Evolutionary conservation across 2,113 vertebrate species (phyloP).

Genomic region (Hucho hucho): DNA sequence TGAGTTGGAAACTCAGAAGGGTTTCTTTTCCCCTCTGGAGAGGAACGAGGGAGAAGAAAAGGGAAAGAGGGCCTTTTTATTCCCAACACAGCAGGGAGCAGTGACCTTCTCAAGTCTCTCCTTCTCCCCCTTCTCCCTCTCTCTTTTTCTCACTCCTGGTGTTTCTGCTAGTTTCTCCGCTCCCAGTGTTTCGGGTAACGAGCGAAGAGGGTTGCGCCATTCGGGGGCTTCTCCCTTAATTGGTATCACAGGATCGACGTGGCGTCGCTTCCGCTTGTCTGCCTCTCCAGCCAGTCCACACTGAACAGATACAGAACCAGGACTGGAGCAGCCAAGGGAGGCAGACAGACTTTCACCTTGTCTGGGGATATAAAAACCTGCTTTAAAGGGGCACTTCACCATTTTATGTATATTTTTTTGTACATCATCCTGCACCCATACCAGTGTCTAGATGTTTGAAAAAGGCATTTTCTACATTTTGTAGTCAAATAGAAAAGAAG

Average conservation of each 20-base stretch:
- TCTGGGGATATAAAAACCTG: neutral
- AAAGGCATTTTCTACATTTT: too few species aligned
- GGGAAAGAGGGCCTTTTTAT: too few species aligned
- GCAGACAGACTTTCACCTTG: neutral
- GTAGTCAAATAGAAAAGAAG: too few species aligned
- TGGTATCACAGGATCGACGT: conserved; percentile 7
- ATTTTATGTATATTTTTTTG: too few species aligned
- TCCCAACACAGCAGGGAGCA: conserved; percentile 24
- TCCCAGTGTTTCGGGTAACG: neutral
- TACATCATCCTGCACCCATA: too few species aligned
- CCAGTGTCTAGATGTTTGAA: too few species aligned
- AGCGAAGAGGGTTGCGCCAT: neutral
- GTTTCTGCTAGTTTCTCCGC: neutral
- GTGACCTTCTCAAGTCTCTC: conserved; percentile 33
- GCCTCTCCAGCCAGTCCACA: conserved; percentile 4
- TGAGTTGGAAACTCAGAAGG: too few species aligned
- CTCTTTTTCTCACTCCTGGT: neutral
- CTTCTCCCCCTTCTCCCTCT: conserved; percentile 9
- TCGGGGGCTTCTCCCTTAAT: conserved; percentile 33
- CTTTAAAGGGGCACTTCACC: too few species aligned
- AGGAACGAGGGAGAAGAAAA: too few species aligned
- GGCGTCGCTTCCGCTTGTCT: conserved; percentile 12
- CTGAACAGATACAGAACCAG: neutral
- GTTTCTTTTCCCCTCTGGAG: too few species aligned
- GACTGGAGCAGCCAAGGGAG: conserved; percentile 8